These are phyloP conservation scores for Eudemis profundana DNA, from an alignment of 2,888 invertebrate genomes.

Conservation along the genomic window DNA sequence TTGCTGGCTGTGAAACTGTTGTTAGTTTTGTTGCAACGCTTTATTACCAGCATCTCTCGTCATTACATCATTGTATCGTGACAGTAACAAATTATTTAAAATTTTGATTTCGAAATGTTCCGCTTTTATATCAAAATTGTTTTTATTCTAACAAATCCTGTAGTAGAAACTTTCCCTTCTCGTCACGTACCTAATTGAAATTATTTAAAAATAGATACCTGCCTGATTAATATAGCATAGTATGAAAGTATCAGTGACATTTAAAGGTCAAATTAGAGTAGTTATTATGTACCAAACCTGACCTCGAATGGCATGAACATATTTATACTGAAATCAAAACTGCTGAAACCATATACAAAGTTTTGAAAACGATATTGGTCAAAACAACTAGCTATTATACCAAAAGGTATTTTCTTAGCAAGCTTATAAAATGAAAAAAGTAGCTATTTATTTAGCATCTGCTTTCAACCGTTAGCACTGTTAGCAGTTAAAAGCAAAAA, in stretches of 20 bases:
- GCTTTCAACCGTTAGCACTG: conserved; percentile 36
- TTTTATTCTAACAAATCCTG: conserved; percentile 23
- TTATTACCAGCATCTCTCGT: conserved; percentile 22
- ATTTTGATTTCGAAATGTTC: conserved; percentile 45
- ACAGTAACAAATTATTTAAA: conserved; percentile 55
- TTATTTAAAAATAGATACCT: conserved; percentile 4
- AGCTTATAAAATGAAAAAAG: conserved; percentile 10
- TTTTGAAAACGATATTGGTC: neutral
- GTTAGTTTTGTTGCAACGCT: conserved; percentile 15
- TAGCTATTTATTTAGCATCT: conserved; percentile 34
- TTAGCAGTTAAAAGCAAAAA: conserved; percentile 24
- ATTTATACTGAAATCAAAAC: too few species aligned
- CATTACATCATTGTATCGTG: conserved; percentile 49
- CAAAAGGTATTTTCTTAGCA: conserved; percentile 7
- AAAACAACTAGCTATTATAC: neutral
- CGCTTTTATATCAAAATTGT: conserved; percentile 14
- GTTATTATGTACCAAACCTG: neutral
- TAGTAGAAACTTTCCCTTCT: conserved; percentile 35
- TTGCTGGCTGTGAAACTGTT: conserved; percentile 2
- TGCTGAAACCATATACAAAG: too few species aligned
- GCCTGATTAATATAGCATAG: neutral
- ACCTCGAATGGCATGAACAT: too few species aligned
- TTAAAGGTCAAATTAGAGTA: conserved; percentile 15
- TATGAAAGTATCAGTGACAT: neutral
- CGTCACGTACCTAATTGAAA: conserved; percentile 21